Conservation (phyloP, 2,797 vertebrate species). For the Premnoplex brunnescens region DNA sequence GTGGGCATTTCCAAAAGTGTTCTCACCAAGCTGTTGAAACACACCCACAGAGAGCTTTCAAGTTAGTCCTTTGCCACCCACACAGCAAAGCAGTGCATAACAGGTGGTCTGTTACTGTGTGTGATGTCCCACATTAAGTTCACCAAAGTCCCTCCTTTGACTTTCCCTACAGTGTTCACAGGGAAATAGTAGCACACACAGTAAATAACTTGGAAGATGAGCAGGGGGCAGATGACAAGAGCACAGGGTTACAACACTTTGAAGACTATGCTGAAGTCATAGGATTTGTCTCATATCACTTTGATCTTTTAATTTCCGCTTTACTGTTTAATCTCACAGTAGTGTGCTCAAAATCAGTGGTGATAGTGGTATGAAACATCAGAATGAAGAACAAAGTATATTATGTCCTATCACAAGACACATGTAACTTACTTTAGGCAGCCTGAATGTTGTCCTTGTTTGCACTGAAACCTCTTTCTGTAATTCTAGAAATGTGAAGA, state of each 20-base stretch:
- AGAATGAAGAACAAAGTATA: background rate
- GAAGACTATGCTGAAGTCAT: background rate
- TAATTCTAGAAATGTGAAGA: background rate
- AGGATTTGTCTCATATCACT: background rate
- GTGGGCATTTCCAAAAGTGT: background rate
- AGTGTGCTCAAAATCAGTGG: background rate
- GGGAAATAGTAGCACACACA: background rate
- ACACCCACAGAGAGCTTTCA: background rate
- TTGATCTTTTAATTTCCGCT: conserved; percentile 22
- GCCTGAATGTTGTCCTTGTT: background rate
- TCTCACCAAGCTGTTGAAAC: background rate
- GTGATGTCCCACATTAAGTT: background rate
- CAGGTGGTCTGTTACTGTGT: background rate
- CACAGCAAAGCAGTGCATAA: background rate
- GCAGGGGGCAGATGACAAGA: background rate
- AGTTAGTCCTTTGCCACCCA: background rate
- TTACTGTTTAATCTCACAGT: background rate
- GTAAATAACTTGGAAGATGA: background rate
- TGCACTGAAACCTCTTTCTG: background rate
- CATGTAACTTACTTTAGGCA: background rate
- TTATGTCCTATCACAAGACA: background rate
- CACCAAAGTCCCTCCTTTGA: background rate
- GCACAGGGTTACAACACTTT: background rate
- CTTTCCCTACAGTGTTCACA: accelerated
- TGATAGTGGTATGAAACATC: background rate